Conservation (phyloP, 2,113 vertebrate species). For the Microtus oregoni region DNA sequence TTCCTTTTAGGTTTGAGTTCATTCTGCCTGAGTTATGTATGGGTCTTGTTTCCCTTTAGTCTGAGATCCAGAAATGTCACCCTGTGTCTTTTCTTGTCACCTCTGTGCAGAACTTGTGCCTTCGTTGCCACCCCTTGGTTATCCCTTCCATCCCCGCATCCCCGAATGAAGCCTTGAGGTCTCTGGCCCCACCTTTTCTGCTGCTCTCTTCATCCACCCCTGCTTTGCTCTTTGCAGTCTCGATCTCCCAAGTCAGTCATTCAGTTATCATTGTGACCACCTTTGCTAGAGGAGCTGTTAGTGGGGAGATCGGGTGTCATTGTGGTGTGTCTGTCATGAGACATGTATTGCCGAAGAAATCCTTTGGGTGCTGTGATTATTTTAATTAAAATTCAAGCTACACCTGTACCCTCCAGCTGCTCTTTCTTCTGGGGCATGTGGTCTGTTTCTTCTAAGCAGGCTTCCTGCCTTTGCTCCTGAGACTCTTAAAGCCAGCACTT, state of each 20-base stretch:
- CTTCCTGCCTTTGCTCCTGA: neutral
- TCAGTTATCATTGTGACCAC: neutral
- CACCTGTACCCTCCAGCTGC: neutral
- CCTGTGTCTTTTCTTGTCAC: neutral
- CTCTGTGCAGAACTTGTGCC: neutral
- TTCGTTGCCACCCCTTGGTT: neutral
- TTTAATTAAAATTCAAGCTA: slow-evolving; percentile 30
- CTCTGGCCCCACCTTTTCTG: rapidly evolving
- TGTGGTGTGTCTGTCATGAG: neutral
- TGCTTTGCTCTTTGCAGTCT: neutral
- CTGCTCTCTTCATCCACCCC: neutral
- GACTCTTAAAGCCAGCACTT: neutral
- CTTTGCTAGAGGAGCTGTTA: neutral
- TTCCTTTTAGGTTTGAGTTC: neutral
- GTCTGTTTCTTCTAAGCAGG: neutral
- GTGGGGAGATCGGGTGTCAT: neutral
- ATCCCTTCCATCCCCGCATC: neutral
- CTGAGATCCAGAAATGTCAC: neutral
- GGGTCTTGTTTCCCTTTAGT: neutral
- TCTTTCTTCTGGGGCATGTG: neutral
- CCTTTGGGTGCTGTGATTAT: neutral
- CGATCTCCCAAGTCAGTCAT: neutral
- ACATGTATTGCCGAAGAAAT: neutral
- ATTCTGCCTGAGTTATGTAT: neutral
- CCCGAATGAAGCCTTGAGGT: neutral